Base-by-base conservation (phyloP, 2,888 invertebrate genomes). In the Drosophila differens region DNA sequence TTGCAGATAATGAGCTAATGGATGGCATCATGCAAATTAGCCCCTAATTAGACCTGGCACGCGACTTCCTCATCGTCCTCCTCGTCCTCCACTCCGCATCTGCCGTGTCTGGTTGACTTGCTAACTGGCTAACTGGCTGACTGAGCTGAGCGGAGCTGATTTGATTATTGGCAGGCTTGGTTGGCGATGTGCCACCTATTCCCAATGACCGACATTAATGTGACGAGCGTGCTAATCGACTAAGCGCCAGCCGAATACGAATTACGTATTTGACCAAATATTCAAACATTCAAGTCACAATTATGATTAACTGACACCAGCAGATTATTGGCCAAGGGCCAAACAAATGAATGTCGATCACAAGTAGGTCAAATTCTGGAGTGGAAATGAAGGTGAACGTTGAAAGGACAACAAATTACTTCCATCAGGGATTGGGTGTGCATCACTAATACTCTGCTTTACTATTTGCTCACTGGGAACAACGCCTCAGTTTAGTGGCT, bases 1-100 rank as follows among this genome's bases (percentile, higher is more conserved):
- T 61, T 70, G 81, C 54, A 66, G 66, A 81, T 89, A 86, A 83
- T 89, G 81, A 83, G 76, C 59, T 47, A 61, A 52, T 52, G 72
- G 67, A 61, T 32, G 78, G 73, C 66, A 81, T 87, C 75, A 84
- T 89, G 87, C 75, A 84, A 83, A 84, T 84, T 84, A 84, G 89
- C 58, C 44, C 57, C 83, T 84, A 81, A 89, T 79, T 79, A 79
- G 41, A 58, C 25, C 52, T 70, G 83, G 74, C 83, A 88, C 89
- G 81, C 83, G 89, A 73, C 70, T 51, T 30, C 52, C 44, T 30
- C 47, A 16, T 44, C 19, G 25, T 22, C 14, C 14, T 0, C 47
- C 16, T 44, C 19, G 25, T 22, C 14, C 14, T 0, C 14, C 37
- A n/a, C 25, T 16, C 3, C 12, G 22, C 14, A 14, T 19, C 22